Evolutionary conservation across 2,113 vertebrate species (phyloP).

Genomic region (Ia io): DNA sequence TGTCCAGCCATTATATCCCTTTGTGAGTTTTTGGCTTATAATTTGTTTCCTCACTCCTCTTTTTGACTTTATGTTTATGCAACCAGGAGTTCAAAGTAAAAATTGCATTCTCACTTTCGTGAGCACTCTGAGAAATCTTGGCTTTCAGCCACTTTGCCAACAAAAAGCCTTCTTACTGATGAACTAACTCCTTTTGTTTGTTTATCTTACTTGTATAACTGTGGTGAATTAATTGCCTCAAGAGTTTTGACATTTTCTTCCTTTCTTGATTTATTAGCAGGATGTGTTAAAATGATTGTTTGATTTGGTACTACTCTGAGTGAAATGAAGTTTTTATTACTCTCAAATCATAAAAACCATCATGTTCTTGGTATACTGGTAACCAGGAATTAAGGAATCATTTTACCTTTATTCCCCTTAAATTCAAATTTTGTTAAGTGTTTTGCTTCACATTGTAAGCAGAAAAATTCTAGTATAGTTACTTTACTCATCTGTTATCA

Average conservation of each 20-base stretch:
- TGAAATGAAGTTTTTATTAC: slow-evolving; percentile 14
- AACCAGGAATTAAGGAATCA: not conserved
- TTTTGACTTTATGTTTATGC: not conserved
- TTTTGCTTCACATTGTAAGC: not conserved
- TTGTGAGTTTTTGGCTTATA: not conserved
- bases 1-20: not conserved
- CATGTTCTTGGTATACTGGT: not conserved
- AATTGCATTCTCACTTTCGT: not conserved
- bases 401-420: slow-evolving; percentile 7
- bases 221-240: not conserved
- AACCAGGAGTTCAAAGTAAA: slow-evolving; percentile 21
- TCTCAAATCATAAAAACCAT: not conserved
- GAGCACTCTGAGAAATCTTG: not conserved
- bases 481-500: not conserved
- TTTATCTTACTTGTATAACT: not conserved
- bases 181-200: not conserved
- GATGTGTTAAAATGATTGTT: not conserved
- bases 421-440: not conserved
- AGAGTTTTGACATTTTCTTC: not conserved
- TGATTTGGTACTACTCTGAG: not conserved
- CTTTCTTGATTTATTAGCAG: not conserved
- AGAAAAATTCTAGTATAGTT: not conserved
- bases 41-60: not conserved
- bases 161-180: not conserved
- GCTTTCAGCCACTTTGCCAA: not conserved